A percentile compares a stretch with the other conserved stretches of the same genome.
Conservation (phyloP, 2,888 invertebrate species). For the Zonitis immaculata region DNA sequence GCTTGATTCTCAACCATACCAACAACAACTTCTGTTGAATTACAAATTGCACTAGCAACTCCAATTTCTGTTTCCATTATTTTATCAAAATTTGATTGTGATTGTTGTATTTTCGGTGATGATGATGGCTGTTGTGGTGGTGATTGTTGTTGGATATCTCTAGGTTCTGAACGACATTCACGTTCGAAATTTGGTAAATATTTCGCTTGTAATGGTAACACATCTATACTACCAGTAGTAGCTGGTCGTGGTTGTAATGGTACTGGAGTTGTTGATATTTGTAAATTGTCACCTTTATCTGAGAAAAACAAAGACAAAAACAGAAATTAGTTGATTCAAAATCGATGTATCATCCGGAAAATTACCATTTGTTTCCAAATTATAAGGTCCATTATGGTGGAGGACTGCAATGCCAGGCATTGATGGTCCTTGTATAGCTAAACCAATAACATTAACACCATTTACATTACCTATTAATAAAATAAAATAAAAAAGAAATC, state of each 20-base stretch:
- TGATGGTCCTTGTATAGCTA: conserved; percentile 53
- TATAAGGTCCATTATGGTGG: conserved; percentile 45
- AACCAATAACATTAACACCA: conserved; percentile 66
- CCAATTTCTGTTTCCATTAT: conserved; percentile 37
- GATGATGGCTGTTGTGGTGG: conserved; percentile 26
- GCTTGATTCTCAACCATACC: conserved; percentile 44
- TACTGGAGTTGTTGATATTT: conserved; percentile 52
- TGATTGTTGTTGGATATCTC: conserved; percentile 30
- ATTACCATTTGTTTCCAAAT: conserved; percentile 14
- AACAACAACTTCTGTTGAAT: conserved; percentile 42
- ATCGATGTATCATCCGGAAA: too few relatives aligned
- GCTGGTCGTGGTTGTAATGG: conserved; percentile 67
- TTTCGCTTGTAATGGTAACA: conserved; percentile 69
- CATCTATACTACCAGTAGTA: conserved; percentile 62
- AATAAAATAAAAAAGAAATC: too few relatives aligned
- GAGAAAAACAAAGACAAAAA: too few relatives aligned
- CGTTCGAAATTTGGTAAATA: conserved; percentile 58
- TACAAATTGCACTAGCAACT: conserved; percentile 41
- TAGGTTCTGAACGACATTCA: conserved; percentile 51
- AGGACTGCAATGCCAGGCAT: conserved; percentile 50
- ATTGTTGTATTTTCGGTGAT: too few relatives aligned
- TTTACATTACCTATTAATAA: conserved; percentile 60
- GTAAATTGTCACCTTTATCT: conserved; percentile 48
- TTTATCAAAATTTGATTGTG: too few relatives aligned
- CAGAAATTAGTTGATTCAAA: too few relatives aligned